These are phyloP conservation scores for Taxidea taxus DNA, from an alignment of 2,113 vertebrate genomes.

Conservation along the genomic window DNA sequence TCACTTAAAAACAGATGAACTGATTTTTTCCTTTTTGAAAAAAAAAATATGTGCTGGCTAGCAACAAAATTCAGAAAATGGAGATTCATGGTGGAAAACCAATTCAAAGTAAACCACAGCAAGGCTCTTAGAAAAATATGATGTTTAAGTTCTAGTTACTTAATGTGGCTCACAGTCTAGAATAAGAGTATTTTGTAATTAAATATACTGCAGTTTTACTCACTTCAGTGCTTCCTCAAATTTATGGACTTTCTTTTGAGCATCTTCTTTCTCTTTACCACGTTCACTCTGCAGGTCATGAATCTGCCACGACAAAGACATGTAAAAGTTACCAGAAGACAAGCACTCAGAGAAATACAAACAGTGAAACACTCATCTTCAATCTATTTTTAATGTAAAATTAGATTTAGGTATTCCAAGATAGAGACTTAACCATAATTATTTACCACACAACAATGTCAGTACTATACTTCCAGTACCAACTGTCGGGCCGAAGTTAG, in stretches of 20 bases:
- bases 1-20: constrained; percentile 52
- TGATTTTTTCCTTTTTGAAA: not conserved
- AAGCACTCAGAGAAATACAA: not conserved
- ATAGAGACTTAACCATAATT: not conserved
- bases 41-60: not conserved
- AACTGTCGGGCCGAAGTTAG: constrained; percentile 36
- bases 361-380: not conserved
- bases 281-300: constrained; percentile 77
- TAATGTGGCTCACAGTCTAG: not conserved
- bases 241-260: constrained; percentile 78
- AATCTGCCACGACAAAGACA: constrained; percentile 73
- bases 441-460: not conserved
- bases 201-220: constrained; percentile 67
- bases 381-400: not conserved
- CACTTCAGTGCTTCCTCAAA: constrained; percentile 82
- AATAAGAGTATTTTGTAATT: not conserved
- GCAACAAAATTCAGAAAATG: constrained; percentile 45
- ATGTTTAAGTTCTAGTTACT: not conserved
- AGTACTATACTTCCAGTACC: not conserved
- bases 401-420: not conserved
- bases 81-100: not conserved
- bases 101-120: not conserved
- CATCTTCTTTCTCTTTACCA: constrained; percentile 79
- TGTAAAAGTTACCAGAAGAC: not conserved
- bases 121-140: not conserved